Conservation (phyloP, 2,113 vertebrate genomes). For the Oncorhynchus keta region DNA sequence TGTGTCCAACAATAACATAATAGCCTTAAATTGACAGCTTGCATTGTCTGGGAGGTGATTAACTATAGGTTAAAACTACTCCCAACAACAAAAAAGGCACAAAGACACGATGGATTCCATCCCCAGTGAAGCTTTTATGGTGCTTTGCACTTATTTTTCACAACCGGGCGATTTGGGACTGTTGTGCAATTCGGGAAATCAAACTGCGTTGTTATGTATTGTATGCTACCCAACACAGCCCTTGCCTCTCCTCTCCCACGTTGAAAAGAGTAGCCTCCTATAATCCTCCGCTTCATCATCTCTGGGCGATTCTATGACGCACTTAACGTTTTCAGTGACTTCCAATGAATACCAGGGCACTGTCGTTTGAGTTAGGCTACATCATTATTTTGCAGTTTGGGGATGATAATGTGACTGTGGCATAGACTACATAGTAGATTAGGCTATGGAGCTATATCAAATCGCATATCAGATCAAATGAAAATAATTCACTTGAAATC, state of each 20-base stretch:
- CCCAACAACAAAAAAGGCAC: background rate
- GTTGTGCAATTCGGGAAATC: background rate
- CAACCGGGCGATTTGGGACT: background rate
- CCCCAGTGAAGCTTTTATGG: background rate
- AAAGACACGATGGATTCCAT: background rate
- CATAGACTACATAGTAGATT: too few relatives aligned
- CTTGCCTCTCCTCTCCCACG: background rate
- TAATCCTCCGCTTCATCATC: background rate
- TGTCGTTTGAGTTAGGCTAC: background rate
- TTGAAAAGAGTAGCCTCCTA: background rate
- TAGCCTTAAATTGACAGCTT: slow-evolving; percentile 51
- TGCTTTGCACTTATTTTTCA: background rate
- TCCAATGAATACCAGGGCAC: background rate
- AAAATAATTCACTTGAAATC: too few relatives aligned
- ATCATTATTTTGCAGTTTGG: too few relatives aligned
- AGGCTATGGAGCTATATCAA: too few relatives aligned
- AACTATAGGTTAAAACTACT: slow-evolving; percentile 11
- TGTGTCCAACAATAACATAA: slow-evolving; percentile 40
- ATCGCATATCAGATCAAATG: too few relatives aligned
- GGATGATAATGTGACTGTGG: too few relatives aligned
- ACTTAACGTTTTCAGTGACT: slow-evolving; percentile 21
- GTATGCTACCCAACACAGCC: background rate
- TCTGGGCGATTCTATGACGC: slow-evolving; percentile 38
- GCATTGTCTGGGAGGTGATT: slow-evolving; percentile 49
- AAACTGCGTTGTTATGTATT: background rate